Conservation (phyloP, 1,140 invertebrate genomes). For the Yoshiicerus persimilis region DNA sequence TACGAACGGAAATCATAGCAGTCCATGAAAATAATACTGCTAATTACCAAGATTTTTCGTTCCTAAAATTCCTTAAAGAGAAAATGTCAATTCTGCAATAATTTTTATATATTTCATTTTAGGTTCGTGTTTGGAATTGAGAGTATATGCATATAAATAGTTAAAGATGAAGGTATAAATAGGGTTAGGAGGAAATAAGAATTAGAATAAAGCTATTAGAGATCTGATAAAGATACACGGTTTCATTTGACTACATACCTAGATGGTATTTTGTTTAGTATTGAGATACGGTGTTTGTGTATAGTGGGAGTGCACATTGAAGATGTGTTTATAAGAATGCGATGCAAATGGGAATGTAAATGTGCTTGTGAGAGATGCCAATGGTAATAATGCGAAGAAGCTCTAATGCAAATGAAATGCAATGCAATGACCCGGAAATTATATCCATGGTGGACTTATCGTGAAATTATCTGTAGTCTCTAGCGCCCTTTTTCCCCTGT, state of each 20-base stretch:
- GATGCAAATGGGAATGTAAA: slow-evolving; percentile 4
- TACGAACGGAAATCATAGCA: too few species aligned
- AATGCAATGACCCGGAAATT: slow-evolving; percentile 37
- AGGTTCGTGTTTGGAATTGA: too few species aligned
- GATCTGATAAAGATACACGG: not conserved
- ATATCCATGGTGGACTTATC: slow-evolving; percentile 24
- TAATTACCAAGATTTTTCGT: too few species aligned
- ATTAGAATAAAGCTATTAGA: not conserved
- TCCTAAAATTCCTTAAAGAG: too few species aligned
- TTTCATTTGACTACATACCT: not conserved
- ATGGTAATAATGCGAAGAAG: not conserved
- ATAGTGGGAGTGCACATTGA: not conserved
- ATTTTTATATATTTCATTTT: too few species aligned
- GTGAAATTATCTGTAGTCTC: not conserved
- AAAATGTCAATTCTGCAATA: too few species aligned
- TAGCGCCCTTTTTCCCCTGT: not conserved
- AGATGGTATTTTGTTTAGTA: not conserved
- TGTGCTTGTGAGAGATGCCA: slow-evolving; percentile 5
- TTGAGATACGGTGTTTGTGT: not conserved
- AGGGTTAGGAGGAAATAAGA: not conserved
- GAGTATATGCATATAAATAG: not conserved
- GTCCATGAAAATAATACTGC: too few species aligned
- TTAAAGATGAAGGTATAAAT: not conserved
- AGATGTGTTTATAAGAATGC: not conserved
- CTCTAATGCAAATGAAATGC: slow-evolving; percentile 23